These are phyloP conservation scores for Papilio demoleus DNA, from an alignment of 2,888 invertebrate species.

Conservation along the genomic window DNA sequence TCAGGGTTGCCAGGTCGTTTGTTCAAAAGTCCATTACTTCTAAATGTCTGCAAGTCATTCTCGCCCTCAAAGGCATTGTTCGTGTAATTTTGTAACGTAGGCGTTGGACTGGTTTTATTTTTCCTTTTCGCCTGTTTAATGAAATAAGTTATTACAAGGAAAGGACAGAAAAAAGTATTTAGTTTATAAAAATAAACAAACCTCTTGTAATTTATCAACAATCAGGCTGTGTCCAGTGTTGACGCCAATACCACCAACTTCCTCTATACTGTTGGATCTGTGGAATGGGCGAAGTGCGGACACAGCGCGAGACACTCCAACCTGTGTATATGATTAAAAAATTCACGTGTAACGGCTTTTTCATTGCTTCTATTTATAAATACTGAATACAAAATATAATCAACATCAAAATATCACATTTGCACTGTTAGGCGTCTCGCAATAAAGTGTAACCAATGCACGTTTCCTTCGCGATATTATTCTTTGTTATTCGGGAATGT, in stretches of 20 bases:
- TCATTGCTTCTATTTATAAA: no score
- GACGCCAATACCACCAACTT: conserved; percentile 83
- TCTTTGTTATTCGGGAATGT: no score
- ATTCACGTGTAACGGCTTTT: no score
- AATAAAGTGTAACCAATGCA: no score
- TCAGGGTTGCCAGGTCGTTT: conserved; percentile 65
- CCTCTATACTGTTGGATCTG: conserved; percentile 72
- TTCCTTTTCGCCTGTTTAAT: conserved; percentile 48
- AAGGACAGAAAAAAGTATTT: neutral
- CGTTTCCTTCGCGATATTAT: no score
- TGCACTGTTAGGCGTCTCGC: no score
- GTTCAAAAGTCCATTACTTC: conserved; percentile 66
- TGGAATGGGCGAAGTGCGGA: conserved; percentile 88
- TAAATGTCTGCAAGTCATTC: conserved; percentile 48
- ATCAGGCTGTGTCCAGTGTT: conserved; percentile 87
- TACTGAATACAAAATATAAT: no score
- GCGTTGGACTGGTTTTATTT: conserved; percentile 46
- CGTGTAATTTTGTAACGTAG: conserved; percentile 57
- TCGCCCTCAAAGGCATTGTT: conserved; percentile 61
- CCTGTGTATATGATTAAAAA: conserved; percentile 54
- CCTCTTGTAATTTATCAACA: conserved; percentile 74
- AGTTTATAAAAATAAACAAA: conserved; percentile 44
- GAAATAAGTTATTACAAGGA: neutral
- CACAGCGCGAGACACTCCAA: conserved; percentile 89
- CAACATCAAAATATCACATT: no score